Percentiles rank a stretch among this genome's conserved stretches.
phyloP scores from a whole-genome alignment of 35 echinoderm and acorn worm species.

The Apostichopus californicus region DNA sequence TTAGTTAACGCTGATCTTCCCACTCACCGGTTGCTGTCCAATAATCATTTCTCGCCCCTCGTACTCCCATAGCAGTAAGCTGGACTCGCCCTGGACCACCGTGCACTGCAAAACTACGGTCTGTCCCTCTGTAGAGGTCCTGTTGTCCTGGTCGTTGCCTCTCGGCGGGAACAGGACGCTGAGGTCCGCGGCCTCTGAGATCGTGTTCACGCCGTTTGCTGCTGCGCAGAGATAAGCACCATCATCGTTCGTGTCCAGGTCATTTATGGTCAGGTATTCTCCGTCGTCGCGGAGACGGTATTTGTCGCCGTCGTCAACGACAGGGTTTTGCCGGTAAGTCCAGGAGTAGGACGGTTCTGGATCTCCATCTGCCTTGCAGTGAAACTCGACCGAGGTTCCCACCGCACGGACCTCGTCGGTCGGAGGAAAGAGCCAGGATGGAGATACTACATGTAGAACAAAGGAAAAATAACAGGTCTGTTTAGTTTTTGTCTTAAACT shows the following conservation, averaged over 20 bases:
- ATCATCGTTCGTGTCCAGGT: slow-evolving; percentile 25
- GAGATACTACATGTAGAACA: slow-evolving; percentile 16
- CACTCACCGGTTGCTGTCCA: slow-evolving; percentile 37
- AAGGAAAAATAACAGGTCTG: too few species aligned
- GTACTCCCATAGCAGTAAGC: slow-evolving; percentile 14
- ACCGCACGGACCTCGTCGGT: slow-evolving; percentile 7
- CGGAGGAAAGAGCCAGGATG: slow-evolving; percentile 28
- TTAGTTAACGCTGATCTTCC: not conserved
- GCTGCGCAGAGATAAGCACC: slow-evolving; percentile 43
- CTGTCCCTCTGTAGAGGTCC: slow-evolving; percentile 12
- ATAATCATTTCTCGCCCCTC: slow-evolving; percentile 4
- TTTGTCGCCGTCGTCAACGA: not conserved
- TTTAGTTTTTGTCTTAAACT: too few species aligned
- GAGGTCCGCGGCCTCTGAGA: slow-evolving; percentile 25
- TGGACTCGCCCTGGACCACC: slow-evolving; percentile 13
- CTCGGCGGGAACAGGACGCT: slow-evolving; percentile 21
- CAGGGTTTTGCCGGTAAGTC: not conserved
- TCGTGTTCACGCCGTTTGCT: not conserved
- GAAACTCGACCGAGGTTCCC: slow-evolving; percentile 18
- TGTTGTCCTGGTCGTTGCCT: slow-evolving; percentile 26
- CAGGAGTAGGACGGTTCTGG: slow-evolving; percentile 34
- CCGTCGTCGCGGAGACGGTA: slow-evolving; percentile 22
- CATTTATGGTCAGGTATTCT: slow-evolving; percentile 42
- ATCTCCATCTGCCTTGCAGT: slow-evolving; percentile 45
- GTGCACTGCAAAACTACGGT: not conserved